phyloP scores from a whole-genome alignment of 2,113 vertebrate genomes.

The Sylvietta virens region DNA sequence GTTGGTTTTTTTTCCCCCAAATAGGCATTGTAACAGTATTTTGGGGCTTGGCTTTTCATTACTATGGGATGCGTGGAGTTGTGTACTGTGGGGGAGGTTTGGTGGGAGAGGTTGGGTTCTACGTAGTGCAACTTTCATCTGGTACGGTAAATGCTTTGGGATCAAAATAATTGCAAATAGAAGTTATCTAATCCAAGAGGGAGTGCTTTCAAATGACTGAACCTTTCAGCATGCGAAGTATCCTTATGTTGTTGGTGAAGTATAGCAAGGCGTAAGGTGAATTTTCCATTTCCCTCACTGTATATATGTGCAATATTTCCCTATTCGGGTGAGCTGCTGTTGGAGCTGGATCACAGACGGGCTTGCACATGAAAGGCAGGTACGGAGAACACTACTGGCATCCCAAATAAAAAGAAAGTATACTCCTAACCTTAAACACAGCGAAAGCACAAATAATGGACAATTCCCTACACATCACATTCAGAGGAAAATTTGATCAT shows the following conservation, averaged over 20 bases:
- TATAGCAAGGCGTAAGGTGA: accelerated
- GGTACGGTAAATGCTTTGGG: neutral
- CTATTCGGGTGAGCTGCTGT: accelerated
- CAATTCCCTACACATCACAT: accelerated
- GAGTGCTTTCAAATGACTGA: accelerated
- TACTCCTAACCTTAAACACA: accelerated
- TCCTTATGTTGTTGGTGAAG: accelerated
- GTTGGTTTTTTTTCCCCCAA: no score
- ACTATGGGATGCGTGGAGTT: accelerated
- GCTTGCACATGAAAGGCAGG: accelerated
- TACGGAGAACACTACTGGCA: accelerated
- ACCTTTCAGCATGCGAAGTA: accelerated
- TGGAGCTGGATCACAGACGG: accelerated
- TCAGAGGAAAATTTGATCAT: accelerated
- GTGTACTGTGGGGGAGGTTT: no score
- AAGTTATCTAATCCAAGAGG: accelerated
- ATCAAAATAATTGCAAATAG: accelerated
- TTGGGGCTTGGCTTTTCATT: no score
- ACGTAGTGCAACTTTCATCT: neutral
- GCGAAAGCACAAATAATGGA: accelerated
- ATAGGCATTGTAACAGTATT: accelerated
- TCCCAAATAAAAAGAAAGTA: accelerated
- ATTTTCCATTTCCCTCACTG: accelerated
- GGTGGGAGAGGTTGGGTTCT: no score
- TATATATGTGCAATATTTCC: accelerated